Evolutionary conservation across 2,113 vertebrate genomes (phyloP).

Genomic region (Cinclus cinclus): DNA sequence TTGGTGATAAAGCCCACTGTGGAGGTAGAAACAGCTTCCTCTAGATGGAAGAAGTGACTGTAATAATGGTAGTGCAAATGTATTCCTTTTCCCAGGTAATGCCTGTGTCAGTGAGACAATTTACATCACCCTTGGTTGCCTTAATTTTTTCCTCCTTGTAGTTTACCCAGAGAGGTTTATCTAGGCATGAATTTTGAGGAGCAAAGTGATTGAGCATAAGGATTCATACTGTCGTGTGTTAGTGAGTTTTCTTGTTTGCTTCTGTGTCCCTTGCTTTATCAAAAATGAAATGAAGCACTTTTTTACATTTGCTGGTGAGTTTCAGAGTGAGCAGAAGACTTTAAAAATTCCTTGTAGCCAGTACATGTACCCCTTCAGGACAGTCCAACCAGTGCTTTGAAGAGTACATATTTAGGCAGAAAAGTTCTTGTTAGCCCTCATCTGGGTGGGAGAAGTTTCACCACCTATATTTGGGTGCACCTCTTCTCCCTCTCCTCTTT

Average conservation of each 20-base stretch:
- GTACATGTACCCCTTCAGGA: neutral
- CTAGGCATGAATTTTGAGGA: neutral
- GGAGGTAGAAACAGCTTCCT: neutral
- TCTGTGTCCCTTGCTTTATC: neutral
- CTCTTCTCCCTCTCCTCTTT: neutral
- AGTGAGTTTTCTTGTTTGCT: neutral
- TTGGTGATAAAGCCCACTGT: neutral
- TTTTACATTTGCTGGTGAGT: neutral
- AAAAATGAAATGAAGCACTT: neutral
- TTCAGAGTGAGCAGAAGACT: neutral
- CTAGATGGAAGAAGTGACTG: neutral
- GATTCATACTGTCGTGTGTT: neutral
- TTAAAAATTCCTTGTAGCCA: neutral
- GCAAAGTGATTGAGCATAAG: neutral
- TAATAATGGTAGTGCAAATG: neutral
- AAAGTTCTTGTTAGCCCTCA: neutral
- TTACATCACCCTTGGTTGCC: neutral
- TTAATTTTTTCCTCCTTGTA: neutral
- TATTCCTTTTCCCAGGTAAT: neutral
- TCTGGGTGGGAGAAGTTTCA: neutral
- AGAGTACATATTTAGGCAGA: neutral
- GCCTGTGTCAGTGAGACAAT: neutral
- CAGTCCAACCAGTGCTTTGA: neutral
- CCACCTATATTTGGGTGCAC: neutral
- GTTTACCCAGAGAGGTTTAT: neutral